Percentiles rank a stretch among this genome's conserved stretches.
Conservation (phyloP, 2,113 vertebrate genomes). For the Sphaerodactylus townsendi region DNA sequence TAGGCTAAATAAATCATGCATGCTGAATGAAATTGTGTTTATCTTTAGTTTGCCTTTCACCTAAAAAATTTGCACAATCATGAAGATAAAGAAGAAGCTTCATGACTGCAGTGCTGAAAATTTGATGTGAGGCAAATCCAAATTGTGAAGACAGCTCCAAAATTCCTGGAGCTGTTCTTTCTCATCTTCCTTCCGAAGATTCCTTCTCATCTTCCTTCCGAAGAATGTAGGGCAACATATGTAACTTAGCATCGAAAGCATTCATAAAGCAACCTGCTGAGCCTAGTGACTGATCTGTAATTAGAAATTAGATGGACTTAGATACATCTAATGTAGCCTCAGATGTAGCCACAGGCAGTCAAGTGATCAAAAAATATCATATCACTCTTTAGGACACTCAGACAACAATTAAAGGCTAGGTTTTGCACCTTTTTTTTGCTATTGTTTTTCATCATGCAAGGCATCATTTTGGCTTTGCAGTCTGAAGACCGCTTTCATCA, state of each 20-base stretch:
- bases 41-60: too few relatives aligned
- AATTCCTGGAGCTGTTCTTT: background rate
- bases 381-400: background rate
- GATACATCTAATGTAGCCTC: too few relatives aligned
- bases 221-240: background rate
- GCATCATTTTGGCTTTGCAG: background rate
- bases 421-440: background rate
- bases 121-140: background rate
- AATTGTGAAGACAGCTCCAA: background rate
- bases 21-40: background rate
- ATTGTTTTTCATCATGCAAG: background rate
- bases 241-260: background rate
- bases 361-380: conserved; percentile 78
- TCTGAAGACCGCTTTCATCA: accelerated
- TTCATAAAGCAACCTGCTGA: background rate
- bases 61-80: background rate
- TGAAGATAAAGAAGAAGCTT: background rate
- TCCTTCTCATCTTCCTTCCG: background rate
- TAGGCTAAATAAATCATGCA: background rate
- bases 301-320: too few relatives aligned
- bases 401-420: background rate
- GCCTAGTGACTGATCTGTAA: background rate
- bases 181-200: too few relatives aligned
- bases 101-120: background rate
- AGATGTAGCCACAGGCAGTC: background rate